These are phyloP conservation scores for Zaprionus davidi DNA, from an alignment of 1,140 invertebrate genomes.

Conservation along the genomic window DNA sequence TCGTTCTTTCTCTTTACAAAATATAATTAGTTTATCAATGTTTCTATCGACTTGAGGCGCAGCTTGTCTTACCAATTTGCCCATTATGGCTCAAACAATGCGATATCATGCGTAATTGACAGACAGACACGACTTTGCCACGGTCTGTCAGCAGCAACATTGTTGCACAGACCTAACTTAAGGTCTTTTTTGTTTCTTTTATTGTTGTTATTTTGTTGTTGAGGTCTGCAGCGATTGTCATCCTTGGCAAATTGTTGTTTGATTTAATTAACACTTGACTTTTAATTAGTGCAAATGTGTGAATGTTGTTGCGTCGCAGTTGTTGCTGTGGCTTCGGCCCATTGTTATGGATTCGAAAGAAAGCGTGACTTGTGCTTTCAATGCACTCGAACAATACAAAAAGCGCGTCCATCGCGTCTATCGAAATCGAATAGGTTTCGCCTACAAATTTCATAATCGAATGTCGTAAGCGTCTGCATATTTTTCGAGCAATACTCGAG, in stretches of 20 bases:
- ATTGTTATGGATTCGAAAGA: slow-evolving; percentile 51
- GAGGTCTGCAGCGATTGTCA: slow-evolving; percentile 34
- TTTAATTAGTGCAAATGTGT: slow-evolving; percentile 73
- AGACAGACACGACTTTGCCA: slow-evolving; percentile 1
- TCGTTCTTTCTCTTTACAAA: no score
- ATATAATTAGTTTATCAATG: background rate
- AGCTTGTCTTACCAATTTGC: background rate
- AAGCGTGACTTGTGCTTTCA: slow-evolving; percentile 70
- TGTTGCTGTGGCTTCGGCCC: slow-evolving; percentile 1
- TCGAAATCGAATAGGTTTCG: slow-evolving; percentile 48
- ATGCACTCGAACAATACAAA: slow-evolving; percentile 46
- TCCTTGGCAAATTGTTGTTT: slow-evolving; percentile 61
- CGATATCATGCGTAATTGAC: slow-evolving; percentile 1
- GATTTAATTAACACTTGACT: slow-evolving; percentile 68
- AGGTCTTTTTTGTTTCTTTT: slow-evolving; percentile 11
- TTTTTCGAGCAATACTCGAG: slow-evolving; percentile 32
- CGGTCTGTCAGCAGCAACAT: slow-evolving; percentile 15
- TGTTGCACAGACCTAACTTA: slow-evolving; percentile 5
- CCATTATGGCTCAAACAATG: background rate
- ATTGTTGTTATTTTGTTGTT: background rate
- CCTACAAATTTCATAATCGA: slow-evolving; percentile 67
- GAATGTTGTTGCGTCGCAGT: slow-evolving; percentile 21
- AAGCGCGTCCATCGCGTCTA: slow-evolving; percentile 10
- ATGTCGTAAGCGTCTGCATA: slow-evolving; percentile 66
- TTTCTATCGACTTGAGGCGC: background rate